Evolutionary conservation across 2,888 invertebrate genomes (phyloP), one percentile per base, ranked within the genome.

Genomic region (Athalia cordata): DNA sequence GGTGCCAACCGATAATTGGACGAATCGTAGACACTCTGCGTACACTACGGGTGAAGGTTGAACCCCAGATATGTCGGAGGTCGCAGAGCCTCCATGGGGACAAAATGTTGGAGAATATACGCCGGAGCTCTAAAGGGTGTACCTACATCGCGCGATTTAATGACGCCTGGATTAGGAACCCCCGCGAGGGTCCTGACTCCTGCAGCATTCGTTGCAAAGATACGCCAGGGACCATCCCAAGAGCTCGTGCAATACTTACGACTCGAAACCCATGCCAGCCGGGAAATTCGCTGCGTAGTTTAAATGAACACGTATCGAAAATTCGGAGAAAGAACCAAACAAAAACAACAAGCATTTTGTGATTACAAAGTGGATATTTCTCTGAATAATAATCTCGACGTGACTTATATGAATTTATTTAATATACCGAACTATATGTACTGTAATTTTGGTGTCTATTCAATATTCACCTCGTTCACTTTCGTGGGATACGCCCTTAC

Each of bases 1-100:
- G 87, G 87, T 87, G 87, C 87, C 87, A 87, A 87, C 87, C 87
- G 87, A 87, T 87, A 87, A 87, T 87, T 87, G 87, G 87, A 87
- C 87, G 87, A 87, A 87, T 87, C 87, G 87, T 85, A 87, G 87
- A 87, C 87, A 87, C 87, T 87, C 87, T 85, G 86, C 85, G 84
- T 84, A 85, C 84, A 84, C 86, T 75, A 75, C 62, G 75, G 62
- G 75, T 11, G 75, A 75, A 75, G 62, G 75, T 75, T 75, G 50
- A 61, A 62, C 49, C 75, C 64, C 11, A 52, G 62, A 75, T 29
- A 29, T 29, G 75, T 29, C 62, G 49, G 62, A 49, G 64, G 75
- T 75, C 75, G 62, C 50, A n/a, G 52, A 52, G 68, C 47, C 52
- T 72, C 57, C 29, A 29, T 29, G 13, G 72, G 59, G 59, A 47